Conservation (phyloP, 2,797 vertebrate species). For the Channa striata region DNA sequence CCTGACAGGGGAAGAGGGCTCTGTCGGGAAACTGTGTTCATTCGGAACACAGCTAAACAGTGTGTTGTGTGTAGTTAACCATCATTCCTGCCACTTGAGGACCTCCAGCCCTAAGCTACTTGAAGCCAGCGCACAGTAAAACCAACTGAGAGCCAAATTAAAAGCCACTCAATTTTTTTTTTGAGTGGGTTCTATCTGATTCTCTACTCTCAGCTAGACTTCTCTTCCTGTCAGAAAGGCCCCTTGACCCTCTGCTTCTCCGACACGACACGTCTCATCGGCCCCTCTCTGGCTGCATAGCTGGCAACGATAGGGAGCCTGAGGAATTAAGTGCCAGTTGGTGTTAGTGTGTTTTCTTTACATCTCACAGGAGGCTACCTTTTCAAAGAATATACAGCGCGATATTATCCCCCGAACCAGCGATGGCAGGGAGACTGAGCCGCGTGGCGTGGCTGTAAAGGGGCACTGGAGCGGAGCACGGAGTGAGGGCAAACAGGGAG, state of each 20-base stretch:
- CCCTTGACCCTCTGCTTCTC: slow-evolving; percentile 54
- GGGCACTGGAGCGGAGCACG: slow-evolving; percentile 44
- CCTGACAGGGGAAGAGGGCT: slow-evolving; percentile 46
- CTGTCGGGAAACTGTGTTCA: slow-evolving; percentile 59
- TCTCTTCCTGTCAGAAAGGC: slow-evolving; percentile 97
- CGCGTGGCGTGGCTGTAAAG: slow-evolving; percentile 71
- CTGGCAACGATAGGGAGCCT: slow-evolving; percentile 90
- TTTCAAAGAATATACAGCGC: slow-evolving; percentile 90
- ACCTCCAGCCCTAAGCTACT: slow-evolving; percentile 33
- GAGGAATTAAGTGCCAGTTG: slow-evolving; percentile 97
- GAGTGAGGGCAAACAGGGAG: slow-evolving; percentile 38
- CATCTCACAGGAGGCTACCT: slow-evolving; percentile 89
- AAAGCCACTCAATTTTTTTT: slow-evolving; percentile 87
- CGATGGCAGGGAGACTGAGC: slow-evolving; percentile 52
- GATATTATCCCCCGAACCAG: slow-evolving; percentile 84
- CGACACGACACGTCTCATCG: slow-evolving; percentile 49
- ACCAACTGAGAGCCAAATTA: slow-evolving; percentile 87
- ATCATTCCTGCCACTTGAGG: slow-evolving; percentile 50
- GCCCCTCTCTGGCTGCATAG: slow-evolving; percentile 87
- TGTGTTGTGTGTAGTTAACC: slow-evolving; percentile 65
- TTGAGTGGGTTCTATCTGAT: slow-evolving; percentile 87
- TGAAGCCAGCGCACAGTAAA: slow-evolving; percentile 81
- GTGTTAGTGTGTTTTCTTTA: slow-evolving; percentile 95
- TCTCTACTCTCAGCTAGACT: slow-evolving; percentile 86
- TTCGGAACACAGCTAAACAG: slow-evolving; percentile 61